Evolutionary conservation across 2,888 invertebrate species (phyloP).

Genomic region (Meloe dianella): DNA sequence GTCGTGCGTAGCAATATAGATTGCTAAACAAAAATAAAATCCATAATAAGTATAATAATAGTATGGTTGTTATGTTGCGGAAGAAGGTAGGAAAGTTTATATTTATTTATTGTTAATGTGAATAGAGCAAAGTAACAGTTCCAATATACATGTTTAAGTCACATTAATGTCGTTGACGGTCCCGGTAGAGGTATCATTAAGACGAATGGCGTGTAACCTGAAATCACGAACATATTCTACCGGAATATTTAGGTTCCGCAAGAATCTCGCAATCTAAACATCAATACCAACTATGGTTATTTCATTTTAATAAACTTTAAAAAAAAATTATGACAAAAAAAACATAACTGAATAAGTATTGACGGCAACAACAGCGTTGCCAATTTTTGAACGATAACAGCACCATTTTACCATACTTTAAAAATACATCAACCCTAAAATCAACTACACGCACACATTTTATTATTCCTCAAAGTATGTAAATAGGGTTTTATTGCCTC

Average conservation of each 20-base stretch:
- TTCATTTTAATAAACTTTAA: constrained; percentile 5
- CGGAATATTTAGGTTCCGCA: constrained; percentile 39
- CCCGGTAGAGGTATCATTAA: constrained; percentile 56
- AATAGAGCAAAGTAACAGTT: constrained; percentile 22
- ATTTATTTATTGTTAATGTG: constrained; percentile 32
- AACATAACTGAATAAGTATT: constrained; percentile 27
- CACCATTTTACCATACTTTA: constrained; percentile 35
- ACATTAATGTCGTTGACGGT: constrained; percentile 54
- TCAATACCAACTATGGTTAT: constrained; percentile 28
- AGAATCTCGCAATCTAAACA: constrained; percentile 37
- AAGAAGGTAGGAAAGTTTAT: constrained; percentile 26
- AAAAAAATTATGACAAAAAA: not conserved
- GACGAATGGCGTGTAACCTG: constrained; percentile 57
- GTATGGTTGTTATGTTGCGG: constrained; percentile 12
- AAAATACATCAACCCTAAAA: constrained; percentile 42
- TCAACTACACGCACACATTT: constrained; percentile 44
- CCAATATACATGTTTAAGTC: constrained; percentile 54
- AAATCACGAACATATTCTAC: constrained; percentile 52
- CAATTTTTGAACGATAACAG: constrained; percentile 36
- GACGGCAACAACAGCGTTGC: constrained; percentile 17
- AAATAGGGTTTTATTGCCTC: constrained; percentile 49
- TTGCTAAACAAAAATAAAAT: not conserved
- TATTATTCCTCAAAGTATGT: constrained; percentile 40
- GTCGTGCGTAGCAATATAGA: not conserved
- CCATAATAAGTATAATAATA: not conserved